Evolutionary conservation across 2,888 invertebrate genomes (phyloP).

Genomic region (Auanema freiburgensis): DNA sequence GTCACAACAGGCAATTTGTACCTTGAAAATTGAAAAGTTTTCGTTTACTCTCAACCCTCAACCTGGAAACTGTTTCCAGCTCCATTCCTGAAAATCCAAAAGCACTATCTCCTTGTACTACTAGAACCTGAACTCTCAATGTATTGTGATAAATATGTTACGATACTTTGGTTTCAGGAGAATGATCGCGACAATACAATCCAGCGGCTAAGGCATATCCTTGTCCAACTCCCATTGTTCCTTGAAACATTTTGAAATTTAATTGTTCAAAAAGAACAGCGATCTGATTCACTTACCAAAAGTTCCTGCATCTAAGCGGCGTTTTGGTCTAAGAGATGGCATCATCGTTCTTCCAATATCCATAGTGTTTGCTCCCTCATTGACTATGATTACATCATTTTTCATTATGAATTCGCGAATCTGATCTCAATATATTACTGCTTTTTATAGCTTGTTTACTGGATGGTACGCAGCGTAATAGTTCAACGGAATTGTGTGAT

Average conservation of each 20-base stretch:
- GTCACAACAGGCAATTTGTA: slow-evolving; percentile 88
- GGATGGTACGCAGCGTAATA: slow-evolving; percentile 89
- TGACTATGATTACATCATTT: slow-evolving; percentile 81
- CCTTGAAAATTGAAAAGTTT: slow-evolving; percentile 67
- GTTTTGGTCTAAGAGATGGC: slow-evolving; percentile 40
- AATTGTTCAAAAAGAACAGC: too few species aligned
- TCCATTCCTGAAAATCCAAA: slow-evolving; percentile 99
- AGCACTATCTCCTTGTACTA: slow-evolving; percentile 94
- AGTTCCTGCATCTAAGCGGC: slow-evolving; percentile 83
- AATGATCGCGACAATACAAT: slow-evolving; percentile 81
- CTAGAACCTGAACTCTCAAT: slow-evolving; percentile 72
- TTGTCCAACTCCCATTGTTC: slow-evolving; percentile 60
- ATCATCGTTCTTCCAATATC: slow-evolving; percentile 80
- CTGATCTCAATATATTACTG: slow-evolving; percentile 22
- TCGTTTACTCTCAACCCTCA: not conserved
- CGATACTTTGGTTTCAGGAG: slow-evolving; percentile 73
- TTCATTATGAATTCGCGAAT: slow-evolving; percentile 52
- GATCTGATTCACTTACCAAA: slow-evolving; percentile 73
- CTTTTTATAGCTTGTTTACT: slow-evolving; percentile 66
- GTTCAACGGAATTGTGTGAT: slow-evolving; percentile 80
- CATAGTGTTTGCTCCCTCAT: slow-evolving; percentile 98
- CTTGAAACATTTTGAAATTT: slow-evolving; percentile 3
- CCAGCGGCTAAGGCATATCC: slow-evolving; percentile 76
- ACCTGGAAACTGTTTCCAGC: slow-evolving; percentile 87
- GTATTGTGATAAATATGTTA: too few species aligned